Base-by-base conservation (phyloP, 2,113 vertebrate species). In the Pelvicachromis taeniatus region DNA sequence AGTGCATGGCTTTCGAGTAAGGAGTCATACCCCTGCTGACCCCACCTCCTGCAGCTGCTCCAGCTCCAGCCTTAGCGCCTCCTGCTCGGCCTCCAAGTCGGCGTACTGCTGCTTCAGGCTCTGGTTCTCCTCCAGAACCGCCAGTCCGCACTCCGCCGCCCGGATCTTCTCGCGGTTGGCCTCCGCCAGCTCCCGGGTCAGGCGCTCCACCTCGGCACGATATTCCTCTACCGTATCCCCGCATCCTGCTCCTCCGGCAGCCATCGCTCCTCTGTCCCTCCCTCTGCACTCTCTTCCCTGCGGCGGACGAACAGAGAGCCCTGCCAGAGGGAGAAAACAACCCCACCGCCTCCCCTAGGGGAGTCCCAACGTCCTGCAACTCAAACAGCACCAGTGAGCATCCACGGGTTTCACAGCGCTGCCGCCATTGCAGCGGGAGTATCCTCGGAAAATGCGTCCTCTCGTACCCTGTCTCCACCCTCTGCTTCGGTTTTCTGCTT, bases 121-220 rank as follows among this genome's bases (percentile, higher is more conserved):
- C 93, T 99, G 98, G 96, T 99, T 99, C 94, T 99, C 98, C 87
- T 99, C 98, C 95, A 99, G 95, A 12, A 99, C 97, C 94, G 96
- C 98, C 93, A 99, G 96, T 78, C 98, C 98, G 35, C 98, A 99
- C 92, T 99, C 98, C n/a, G 98, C 98, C 80, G 98, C 98, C 78
- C 98, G 97, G 91, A 98, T 96, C 95, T 99, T 99, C 95, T 99
- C 98, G 54, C 97, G 97, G 94, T 97, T 99, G 10, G 98, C 98
- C 88, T 99, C 98, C 1, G 97, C 96, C 83, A 99, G 97, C 95
- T 99, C 98, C 89, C 96, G 96, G 84, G 90, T 97, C 89, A 99
- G 95, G 35, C 98, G 94, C 94, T 98, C 97, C 86, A 99, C 97
- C 95, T 99, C 98, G 33, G 94, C 95, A 92, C 97, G 96, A 87